These are phyloP conservation scores for Distichodus sexfasciatus DNA, from an alignment of 2,797 vertebrate genomes.

Conservation along the genomic window DNA sequence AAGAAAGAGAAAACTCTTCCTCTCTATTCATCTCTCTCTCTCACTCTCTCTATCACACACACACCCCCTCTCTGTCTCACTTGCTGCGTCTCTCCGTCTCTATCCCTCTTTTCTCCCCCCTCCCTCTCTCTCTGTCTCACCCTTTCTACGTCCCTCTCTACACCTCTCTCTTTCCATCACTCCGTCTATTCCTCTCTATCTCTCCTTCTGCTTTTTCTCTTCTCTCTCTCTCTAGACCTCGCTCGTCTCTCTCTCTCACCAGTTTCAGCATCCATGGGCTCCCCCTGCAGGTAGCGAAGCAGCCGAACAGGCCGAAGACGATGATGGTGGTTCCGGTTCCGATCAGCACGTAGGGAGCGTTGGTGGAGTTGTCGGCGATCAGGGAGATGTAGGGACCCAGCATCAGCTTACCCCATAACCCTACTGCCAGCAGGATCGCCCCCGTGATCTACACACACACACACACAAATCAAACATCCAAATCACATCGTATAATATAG, in stretches of 20 bases:
- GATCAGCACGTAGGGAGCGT: constrained; percentile 96
- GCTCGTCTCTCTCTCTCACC: constrained; percentile 68
- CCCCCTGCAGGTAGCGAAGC: constrained; percentile 96
- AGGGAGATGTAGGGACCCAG: constrained; percentile 96
- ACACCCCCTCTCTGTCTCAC: not conserved
- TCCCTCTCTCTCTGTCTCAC: not conserved
- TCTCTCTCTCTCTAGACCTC: too few species aligned
- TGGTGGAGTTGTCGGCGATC: constrained; percentile 97
- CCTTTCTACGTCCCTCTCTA: not conserved
- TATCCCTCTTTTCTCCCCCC: not conserved
- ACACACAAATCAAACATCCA: too few species aligned
- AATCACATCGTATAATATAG: too few species aligned
- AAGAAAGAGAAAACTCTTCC: not conserved
- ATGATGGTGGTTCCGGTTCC: constrained; percentile 96
- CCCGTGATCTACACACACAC: constrained; percentile 98
- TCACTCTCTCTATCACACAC: not conserved
- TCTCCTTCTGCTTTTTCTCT: too few species aligned
- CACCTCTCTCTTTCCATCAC: too few species aligned
- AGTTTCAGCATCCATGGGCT: constrained; percentile 99
- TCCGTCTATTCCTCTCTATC: too few species aligned
- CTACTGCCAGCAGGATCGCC: constrained; percentile 93
- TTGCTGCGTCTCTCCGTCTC: too few species aligned
- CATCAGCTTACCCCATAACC: constrained; percentile 97
- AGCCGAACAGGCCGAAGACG: constrained; percentile 97
- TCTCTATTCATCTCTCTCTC: not conserved